A percentile compares a stretch with the other conserved stretches of the same genome.
phyloP scores from a whole-genome alignment of 2,888 invertebrate species.

The Trissolcus brochymenae region DNA sequence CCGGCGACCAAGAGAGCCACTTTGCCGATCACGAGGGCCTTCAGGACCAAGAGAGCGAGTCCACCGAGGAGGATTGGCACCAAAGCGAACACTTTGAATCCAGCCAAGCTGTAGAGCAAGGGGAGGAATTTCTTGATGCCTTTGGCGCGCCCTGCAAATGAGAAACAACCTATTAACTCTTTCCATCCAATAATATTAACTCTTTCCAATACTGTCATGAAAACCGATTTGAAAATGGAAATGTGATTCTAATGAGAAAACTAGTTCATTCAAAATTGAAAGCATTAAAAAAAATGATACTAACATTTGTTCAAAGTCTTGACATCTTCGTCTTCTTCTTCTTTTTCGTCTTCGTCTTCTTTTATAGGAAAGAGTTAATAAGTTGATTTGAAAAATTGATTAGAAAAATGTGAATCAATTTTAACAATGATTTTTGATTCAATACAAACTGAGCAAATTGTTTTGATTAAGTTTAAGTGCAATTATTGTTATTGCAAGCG shows the following conservation, averaged over 20 bases:
- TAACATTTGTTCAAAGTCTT: conserved; percentile 33
- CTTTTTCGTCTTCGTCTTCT: conserved; percentile 6
- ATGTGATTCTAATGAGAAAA: neutral
- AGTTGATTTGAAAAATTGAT: conserved; percentile 27
- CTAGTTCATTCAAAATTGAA: neutral
- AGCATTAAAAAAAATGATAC: conserved; percentile 5
- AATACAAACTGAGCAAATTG: too few species aligned
- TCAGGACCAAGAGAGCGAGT: conserved; percentile 84
- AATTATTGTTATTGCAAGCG: too few species aligned
- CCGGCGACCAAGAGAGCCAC: conserved; percentile 86
- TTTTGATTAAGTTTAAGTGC: too few species aligned
- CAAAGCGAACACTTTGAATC: conserved; percentile 84
- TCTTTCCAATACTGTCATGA: conserved; percentile 32
- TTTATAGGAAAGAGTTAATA: conserved; percentile 51
- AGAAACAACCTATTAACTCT: conserved; percentile 51
- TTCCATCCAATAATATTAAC: conserved; percentile 43
- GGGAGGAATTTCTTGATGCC: conserved; percentile 83
- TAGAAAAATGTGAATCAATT: conserved; percentile 5
- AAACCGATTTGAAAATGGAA: neutral
- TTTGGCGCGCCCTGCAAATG: conserved; percentile 81
- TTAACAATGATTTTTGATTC: neutral
- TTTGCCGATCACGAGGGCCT: conserved; percentile 87
- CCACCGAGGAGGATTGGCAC: conserved; percentile 84
- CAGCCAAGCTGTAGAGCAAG: conserved; percentile 83
- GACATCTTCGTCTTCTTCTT: neutral